Base-by-base conservation (phyloP, 2,113 vertebrate genomes). In the Lamprologus ornatipinnis region DNA sequence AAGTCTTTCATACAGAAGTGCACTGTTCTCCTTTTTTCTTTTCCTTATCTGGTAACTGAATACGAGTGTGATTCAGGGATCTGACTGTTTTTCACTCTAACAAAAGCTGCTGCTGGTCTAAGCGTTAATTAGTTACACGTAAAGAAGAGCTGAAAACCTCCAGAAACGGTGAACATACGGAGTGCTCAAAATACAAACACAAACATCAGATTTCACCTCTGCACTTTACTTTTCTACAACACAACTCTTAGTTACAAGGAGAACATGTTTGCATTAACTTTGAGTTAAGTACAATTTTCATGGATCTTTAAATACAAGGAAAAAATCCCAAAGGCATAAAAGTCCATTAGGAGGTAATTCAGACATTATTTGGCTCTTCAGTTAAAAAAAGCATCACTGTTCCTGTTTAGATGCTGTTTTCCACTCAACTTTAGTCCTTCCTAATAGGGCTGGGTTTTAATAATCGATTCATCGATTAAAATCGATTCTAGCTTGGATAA, bases 81-180 rank as follows among this genome's bases (percentile, higher is more conserved):
- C 0, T 63, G 0, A 63, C 58, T 12, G 31, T 65, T 65, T n/a
- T n/a, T n/a, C 31, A n/a, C 2, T 1, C 58, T 3, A 65, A 12
- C 17, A 65, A 65, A 35, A 65, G 60, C 9, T 65, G 4, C 31
- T 65, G 60, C 60, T 35, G 4, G 31, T 35, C 9, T 35, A n/a
- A 65, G 11, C 4, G 9, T 4, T 35, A 65, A 12, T 65, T 0
- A 65, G 17, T 5, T 35, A 12, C 31, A 65, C 0, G 0, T 65
- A 35, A 65, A 65, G 60, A 65, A 65, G 60, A 65, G 60, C 17
- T 65, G 0, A n/a, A 63, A 65, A 3, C 31, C 60, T n/a, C 60
- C 60, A 65, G 60, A 35, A 35, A 63, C 4, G 1, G 58, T 60
- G 57, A 1, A 3, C 31, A 33, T 33, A 33, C 2, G 0, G 6